These are phyloP conservation scores for Pelodiscus sinensis DNA, from an alignment of 2,113 vertebrate genomes.

Conservation along the genomic window DNA sequence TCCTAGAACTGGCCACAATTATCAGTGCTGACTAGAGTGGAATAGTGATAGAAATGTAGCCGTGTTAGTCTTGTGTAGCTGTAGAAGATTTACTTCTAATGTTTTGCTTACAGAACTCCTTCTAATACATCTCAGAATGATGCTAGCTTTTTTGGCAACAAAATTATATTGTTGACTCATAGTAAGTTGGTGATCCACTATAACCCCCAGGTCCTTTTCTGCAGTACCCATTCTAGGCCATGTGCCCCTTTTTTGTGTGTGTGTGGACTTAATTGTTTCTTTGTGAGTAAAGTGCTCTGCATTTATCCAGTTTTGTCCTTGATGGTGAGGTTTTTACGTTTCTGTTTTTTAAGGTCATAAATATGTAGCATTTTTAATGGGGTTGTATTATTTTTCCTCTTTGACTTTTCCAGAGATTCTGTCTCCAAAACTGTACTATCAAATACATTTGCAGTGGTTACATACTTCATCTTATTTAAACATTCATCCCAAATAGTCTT, in stretches of 20 bases:
- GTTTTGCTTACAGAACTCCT: no score
- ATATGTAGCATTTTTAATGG: not conserved
- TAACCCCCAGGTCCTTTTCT: not conserved
- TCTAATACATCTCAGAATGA: no score
- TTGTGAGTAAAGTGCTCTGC: not conserved
- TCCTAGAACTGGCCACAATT: no score
- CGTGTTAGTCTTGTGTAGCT: no score
- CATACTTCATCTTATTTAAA: not conserved
- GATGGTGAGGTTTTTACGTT: not conserved
- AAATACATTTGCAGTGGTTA: not conserved
- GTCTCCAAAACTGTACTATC: not conserved
- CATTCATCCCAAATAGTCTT: not conserved
- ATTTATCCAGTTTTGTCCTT: not conserved
- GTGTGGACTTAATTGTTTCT: not conserved
- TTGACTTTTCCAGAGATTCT: constrained; percentile 4
- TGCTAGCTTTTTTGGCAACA: no score
- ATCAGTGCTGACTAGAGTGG: no score
- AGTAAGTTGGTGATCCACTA: not conserved
- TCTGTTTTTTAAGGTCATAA: not conserved
- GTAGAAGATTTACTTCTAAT: no score
- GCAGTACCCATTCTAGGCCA: not conserved
- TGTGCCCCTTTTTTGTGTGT: not conserved
- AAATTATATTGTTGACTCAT: not conserved
- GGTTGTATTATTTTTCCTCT: not conserved
- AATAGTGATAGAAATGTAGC: no score